Base-by-base conservation (phyloP, 1,140 invertebrate genomes). In the Pygmarrhopalites habei region DNA sequence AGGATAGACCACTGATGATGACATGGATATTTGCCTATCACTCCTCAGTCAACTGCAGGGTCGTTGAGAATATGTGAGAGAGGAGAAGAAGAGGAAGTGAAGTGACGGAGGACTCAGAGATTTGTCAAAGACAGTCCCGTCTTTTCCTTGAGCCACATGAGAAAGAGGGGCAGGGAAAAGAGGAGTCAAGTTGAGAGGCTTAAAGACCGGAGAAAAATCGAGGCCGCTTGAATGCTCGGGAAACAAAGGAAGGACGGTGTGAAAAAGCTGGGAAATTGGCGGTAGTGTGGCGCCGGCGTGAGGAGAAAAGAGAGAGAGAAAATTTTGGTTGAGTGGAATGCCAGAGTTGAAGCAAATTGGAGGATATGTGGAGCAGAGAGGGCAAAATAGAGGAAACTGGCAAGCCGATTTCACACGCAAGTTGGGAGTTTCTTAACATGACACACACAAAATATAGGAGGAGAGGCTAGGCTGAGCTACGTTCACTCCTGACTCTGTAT, bases 201-300 rank as follows among this genome's bases (percentile, higher is more conserved):
- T 53, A 60, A 60, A 63, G 53, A 56, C 53, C 53, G 55, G 51
- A 62, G 61, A 63, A 63, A 63, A 63, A 58, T 53, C 30, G 30
- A 39, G 61, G 55, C 28, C 41, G 53, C 55, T 28, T 63, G 53
- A 63, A 58, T 57, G 41, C 32, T 28, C 28, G 53, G 56, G 61
- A 63, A 63, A 63, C 56, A 64, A 59, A 64, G 62, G 62, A 58
- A 47, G 35, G 61, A 63, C 44, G 53, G 65, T 55, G 65, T 66
- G 53, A 59, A 61, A n/a, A 57, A 55, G 49, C 23, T 58, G n/a
- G n/a, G 60, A 62, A 60, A 65, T 61, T 56, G 46, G 58, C 52
- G 58, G 51, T 53, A 58, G n/a, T n/a, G n/a, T n/a, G n/a, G 64
- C 64, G 58, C 43, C 58, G 52, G 53, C 58, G 62, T 58, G 55